Evolutionary conservation across 1,140 invertebrate genomes (phyloP).

Genomic region (Mesaphorura yosii): DNA sequence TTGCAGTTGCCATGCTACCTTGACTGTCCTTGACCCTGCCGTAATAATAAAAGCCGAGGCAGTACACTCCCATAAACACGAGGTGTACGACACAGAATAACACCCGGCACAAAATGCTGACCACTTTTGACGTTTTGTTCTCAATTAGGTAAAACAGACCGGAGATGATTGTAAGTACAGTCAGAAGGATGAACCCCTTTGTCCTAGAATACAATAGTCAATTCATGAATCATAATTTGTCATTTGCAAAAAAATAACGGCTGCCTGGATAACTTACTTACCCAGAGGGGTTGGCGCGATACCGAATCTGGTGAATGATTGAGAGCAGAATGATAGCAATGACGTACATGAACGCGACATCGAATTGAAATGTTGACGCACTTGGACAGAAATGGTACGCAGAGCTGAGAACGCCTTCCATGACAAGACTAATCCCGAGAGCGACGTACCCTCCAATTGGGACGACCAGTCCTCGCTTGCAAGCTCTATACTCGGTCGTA

Average conservation of each 20-base stretch:
- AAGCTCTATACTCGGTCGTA: no score
- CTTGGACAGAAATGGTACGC: constrained; percentile 10
- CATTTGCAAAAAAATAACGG: no score
- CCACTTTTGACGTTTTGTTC: not conserved
- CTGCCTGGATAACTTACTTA: no score
- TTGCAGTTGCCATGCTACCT: no score
- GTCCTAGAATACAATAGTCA: not conserved
- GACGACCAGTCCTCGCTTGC: not conserved
- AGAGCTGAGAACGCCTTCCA: constrained; percentile 8
- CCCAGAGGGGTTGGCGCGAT: constrained; percentile 1
- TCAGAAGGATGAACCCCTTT: not conserved
- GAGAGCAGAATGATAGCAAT: no score
- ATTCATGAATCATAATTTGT: no score
- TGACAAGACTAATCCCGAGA: constrained; percentile 3
- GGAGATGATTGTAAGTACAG: constrained; percentile 1
- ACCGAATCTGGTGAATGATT: constrained; percentile 2
- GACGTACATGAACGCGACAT: no score
- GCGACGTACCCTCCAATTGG: constrained; percentile 3
- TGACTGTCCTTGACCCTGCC: no score
- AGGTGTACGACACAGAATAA: constrained; percentile 1
- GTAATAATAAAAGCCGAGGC: constrained; percentile 3
- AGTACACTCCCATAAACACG: not conserved
- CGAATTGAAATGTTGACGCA: constrained; percentile 9
- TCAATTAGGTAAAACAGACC: constrained; percentile 1
- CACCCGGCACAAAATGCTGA: not conserved